Base-by-base conservation (phyloP, 1,140 invertebrate genomes). In the Phocides pigmalion region DNA sequence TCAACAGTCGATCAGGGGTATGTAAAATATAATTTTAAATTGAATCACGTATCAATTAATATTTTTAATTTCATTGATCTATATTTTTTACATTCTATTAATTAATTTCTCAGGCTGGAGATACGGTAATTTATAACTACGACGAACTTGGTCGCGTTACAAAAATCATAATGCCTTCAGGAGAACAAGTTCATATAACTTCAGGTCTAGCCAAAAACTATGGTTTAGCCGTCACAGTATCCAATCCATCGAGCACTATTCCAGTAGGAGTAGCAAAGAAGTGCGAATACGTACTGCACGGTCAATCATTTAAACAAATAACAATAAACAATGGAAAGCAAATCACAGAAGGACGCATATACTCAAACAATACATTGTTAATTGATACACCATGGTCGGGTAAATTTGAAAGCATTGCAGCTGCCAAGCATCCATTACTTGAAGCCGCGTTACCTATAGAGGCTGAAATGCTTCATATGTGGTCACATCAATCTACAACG, bases 121-220 rank as follows among this genome's bases (percentile, higher is more conserved):
- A 97, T 85, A 97, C 97, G 0, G 97, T 96, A 64, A 95, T 98
- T 61, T 98, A 98, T 80, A 95, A 96, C 76, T 98, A 98, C 72
- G 97, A 98, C 73, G 94, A 95, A 79, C 93, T 97, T 51, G 98
- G 97, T 4, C 93, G 98, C 20, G 94, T 98, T 4, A 95, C 95
- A 0, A 95, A 95, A 71, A 95, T 97, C 17, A 96, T 97, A 44
- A 93, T 98, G 74, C 97, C 98, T 14, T 98, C 97, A 66, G 98
- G 98, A 51, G 97, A 98, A 92, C 95, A 95, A 58, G 94, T 98
- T 11, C 94, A 95, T 61, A 94, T 98, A 41, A 93, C 91, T 22
- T 96, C 96, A 0, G 94, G 95, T 50, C 87, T 97, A 51, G 94
- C 95, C 14, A 93, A 94, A 62, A 94, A 95, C 62, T 95, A 96